Conservation (phyloP, 2,113 vertebrate genomes). For the Mormoops blainvillei region DNA sequence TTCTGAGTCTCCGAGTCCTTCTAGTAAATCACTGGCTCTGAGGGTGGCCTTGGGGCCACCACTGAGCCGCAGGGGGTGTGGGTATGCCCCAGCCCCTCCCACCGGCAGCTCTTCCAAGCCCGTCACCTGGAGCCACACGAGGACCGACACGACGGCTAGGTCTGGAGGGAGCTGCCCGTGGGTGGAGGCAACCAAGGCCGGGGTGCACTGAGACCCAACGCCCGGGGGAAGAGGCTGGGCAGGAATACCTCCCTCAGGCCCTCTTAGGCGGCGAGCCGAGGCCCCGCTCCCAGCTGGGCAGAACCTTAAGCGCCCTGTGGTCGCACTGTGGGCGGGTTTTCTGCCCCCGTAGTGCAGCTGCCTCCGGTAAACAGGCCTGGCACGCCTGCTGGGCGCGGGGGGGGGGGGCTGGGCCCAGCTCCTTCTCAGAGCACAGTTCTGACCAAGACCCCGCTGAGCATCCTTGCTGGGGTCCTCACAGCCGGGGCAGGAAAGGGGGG, state of each 20-base stretch:
- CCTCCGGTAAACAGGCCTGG: background rate
- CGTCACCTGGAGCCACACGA: accelerated
- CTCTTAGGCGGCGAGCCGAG: background rate
- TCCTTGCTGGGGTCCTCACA: background rate
- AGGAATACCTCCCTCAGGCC: background rate
- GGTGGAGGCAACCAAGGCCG: background rate
- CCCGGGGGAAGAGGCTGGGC: background rate
- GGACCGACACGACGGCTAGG: background rate
- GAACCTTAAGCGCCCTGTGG: background rate
- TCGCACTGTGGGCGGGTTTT: accelerated
- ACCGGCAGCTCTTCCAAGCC: background rate
- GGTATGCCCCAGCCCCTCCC: background rate
- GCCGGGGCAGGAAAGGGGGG: background rate
- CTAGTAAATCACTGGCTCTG: background rate
- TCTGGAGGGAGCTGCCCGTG: background rate
- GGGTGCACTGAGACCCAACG: background rate
- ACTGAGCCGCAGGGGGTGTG: background rate
- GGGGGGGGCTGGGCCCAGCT: background rate
- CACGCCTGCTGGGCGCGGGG: background rate
- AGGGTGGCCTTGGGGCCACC: background rate
- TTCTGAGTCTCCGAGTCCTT: background rate
- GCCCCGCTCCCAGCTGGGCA: background rate
- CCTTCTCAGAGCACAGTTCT: accelerated
- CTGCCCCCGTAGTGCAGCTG: background rate
- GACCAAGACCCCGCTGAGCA: accelerated